These are phyloP conservation scores for Euplexia lucipara DNA, from an alignment of 2,888 invertebrate genomes.

Conservation along the genomic window DNA sequence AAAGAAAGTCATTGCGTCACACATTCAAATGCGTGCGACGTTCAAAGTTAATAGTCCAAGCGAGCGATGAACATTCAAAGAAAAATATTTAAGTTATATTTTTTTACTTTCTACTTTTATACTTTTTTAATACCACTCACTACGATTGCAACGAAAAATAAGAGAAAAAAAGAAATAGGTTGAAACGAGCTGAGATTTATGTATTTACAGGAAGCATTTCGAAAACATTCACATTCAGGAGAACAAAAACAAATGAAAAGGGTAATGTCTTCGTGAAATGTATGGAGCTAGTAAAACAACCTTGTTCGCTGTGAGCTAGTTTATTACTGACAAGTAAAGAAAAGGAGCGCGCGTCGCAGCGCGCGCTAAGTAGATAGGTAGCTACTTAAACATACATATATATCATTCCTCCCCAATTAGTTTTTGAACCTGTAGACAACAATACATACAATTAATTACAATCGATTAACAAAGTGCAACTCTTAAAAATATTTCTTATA, in stretches of 20 bases:
- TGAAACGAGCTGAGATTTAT: constrained; percentile 55
- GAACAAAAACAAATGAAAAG: constrained; percentile 61
- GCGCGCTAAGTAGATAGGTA: no score
- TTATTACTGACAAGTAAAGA: no score
- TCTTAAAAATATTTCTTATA: no score
- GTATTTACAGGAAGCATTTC: constrained; percentile 57
- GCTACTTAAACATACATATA: no score
- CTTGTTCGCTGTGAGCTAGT: no score
- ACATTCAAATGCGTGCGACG: constrained; percentile 29
- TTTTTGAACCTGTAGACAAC: no score
- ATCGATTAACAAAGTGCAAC: no score
- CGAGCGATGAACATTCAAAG: constrained; percentile 33
- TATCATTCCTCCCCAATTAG: no score
- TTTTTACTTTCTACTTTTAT: constrained; percentile 37
- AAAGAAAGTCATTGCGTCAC: constrained; percentile 15
- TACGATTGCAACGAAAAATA: constrained; percentile 47
- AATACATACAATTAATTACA: no score
- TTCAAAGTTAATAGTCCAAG: constrained; percentile 36
- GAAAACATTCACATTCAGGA: constrained; percentile 53
- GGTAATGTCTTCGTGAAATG: constrained; percentile 58
- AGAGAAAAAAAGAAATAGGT: constrained; percentile 40
- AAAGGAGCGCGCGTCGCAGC: no score
- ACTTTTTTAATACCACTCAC: constrained; percentile 56
- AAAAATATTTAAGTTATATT: constrained; percentile 46
- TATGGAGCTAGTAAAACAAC: no score